phyloP scores from a whole-genome alignment of 2,797 vertebrate species.

The Scolopax bukidnonensis region DNA sequence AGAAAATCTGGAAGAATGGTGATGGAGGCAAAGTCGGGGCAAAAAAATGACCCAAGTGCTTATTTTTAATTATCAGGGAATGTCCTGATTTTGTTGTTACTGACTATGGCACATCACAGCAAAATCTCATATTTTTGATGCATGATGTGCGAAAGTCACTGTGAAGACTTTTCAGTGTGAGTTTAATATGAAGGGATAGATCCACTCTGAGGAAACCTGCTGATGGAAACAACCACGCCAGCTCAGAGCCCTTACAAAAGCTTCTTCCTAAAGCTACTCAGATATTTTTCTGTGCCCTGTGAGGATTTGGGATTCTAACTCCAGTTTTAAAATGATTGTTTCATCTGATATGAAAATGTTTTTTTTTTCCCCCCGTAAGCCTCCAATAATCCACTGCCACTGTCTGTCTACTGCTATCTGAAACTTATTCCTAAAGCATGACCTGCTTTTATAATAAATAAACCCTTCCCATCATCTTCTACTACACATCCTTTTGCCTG shows the following conservation, averaged over 20 bases:
- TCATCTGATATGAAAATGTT: neutral
- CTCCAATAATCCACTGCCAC: slow-evolving; percentile 25
- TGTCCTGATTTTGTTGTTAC: neutral
- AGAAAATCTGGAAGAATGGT: neutral
- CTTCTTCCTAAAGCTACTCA: neutral
- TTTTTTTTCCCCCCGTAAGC: neutral
- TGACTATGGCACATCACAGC: neutral
- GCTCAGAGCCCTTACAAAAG: neutral
- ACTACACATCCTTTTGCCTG: neutral
- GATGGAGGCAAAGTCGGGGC: neutral
- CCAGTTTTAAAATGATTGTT: slow-evolving; percentile 19
- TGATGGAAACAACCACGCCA: neutral
- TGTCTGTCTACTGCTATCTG: neutral
- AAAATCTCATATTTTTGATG: neutral
- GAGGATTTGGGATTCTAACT: slow-evolving; percentile 40
- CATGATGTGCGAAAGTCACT: neutral
- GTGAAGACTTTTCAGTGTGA: neutral
- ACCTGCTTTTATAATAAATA: slow-evolving; percentile 14
- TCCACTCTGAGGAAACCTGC: neutral
- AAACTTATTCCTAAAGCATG: neutral
- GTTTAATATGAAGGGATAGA: neutral
- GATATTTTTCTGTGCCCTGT: slow-evolving; percentile 25
- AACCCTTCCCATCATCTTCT: neutral
- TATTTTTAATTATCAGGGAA: neutral
- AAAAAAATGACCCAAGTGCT: neutral